Percentiles rank a stretch among this genome's conserved stretches.
Conservation (phyloP, 2,797 vertebrate genomes). For the Astyanax mexicanus region DNA sequence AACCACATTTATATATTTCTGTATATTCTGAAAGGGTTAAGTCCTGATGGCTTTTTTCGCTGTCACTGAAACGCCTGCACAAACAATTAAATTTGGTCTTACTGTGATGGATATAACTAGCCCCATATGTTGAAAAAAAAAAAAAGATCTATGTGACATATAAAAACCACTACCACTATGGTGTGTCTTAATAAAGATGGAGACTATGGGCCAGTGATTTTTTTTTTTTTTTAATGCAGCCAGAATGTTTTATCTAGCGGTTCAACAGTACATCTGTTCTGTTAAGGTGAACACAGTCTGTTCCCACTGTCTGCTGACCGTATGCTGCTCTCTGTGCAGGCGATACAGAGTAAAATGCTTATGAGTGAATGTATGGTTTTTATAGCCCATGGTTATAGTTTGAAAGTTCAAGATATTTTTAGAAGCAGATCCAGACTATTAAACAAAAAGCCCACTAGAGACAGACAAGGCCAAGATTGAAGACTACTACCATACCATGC, state of each 20-base stretch:
- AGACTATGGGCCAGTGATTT: not conserved
- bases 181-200: too few relatives aligned
- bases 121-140: not conserved
- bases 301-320: not conserved
- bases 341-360: too few relatives aligned
- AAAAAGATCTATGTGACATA: too few relatives aligned
- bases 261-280: not conserved
- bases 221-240: not conserved
- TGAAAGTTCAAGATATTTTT: not conserved
- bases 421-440: not conserved
- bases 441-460: too few relatives aligned
- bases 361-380: not conserved
- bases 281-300: not conserved
- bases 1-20: too few relatives aligned
- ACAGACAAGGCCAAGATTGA: too few relatives aligned
- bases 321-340: not conserved
- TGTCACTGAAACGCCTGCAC: not conserved
- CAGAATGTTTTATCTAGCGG: not conserved
- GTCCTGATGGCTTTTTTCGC: slow-evolving; percentile 37
- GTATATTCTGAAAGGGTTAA: too few relatives aligned
- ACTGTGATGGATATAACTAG: not conserved
- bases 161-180: too few relatives aligned
- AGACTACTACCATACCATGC: too few relatives aligned
- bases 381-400: not conserved
- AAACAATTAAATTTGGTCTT: not conserved